Percentiles rank a stretch among this genome's conserved stretches.
These are phyloP conservation scores for Chionis minor DNA, from an alignment of 2,113 vertebrate genomes.

Conservation along the genomic window DNA sequence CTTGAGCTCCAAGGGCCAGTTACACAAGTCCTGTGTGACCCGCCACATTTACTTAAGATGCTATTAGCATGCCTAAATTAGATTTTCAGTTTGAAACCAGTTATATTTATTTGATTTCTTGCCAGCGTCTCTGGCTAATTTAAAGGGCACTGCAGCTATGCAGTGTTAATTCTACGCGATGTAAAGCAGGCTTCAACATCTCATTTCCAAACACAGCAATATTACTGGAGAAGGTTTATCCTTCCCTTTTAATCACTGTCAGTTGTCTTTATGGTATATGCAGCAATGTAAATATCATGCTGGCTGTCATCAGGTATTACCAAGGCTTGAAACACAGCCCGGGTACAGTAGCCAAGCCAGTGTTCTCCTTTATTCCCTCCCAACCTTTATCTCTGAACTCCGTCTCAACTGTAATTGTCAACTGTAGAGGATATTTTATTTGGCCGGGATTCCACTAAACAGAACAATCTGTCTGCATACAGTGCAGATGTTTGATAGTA, in stretches of 20 bases:
- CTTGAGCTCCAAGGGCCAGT: background rate
- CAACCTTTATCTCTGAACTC: conserved; percentile 49
- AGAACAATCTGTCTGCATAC: conserved; percentile 34
- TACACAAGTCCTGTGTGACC: background rate
- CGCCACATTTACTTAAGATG: conserved; percentile 48
- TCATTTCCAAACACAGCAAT: conserved; percentile 19
- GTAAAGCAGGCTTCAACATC: conserved; percentile 4
- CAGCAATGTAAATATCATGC: background rate
- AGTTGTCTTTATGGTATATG: conserved; percentile 15
- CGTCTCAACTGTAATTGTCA: conserved; percentile 39
- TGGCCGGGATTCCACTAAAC: background rate
- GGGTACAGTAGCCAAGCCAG: background rate
- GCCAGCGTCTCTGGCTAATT: conserved; percentile 32
- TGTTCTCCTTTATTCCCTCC: background rate
- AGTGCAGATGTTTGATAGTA: conserved; percentile 39
- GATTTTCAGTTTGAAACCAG: conserved; percentile 60
- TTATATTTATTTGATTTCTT: conserved; percentile 53
- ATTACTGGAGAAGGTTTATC: background rate
- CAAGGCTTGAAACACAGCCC: background rate
- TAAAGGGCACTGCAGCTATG: conserved; percentile 45
- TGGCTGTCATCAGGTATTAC: conserved; percentile 24
- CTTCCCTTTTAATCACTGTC: conserved; percentile 35
- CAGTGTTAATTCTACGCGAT: conserved; percentile 4
- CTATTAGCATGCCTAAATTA: conserved; percentile 55
- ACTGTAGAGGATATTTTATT: conserved; percentile 50